These are phyloP conservation scores for Nyctibius grandis DNA, from an alignment of 2,797 vertebrate genomes.

Conservation along the genomic window DNA sequence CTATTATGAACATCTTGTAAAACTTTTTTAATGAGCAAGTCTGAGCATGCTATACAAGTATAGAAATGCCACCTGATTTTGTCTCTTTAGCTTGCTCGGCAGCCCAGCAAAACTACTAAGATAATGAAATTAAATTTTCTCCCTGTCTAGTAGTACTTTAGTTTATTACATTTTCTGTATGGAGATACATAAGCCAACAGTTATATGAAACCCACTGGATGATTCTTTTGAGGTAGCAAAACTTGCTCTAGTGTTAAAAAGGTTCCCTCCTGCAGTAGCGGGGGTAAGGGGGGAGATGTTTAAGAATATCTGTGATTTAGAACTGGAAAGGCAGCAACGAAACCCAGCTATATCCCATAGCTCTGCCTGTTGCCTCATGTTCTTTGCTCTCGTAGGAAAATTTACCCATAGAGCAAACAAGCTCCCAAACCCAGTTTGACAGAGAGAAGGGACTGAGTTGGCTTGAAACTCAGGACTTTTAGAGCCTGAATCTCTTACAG, in stretches of 20 bases:
- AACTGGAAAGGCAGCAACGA: neutral
- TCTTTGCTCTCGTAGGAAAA: neutral
- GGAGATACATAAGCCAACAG: neutral
- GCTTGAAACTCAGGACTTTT: neutral
- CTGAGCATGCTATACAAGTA: neutral
- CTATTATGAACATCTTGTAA: neutral
- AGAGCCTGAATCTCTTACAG: neutral
- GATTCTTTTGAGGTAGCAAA: neutral
- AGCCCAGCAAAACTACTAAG: neutral
- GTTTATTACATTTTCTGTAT: neutral
- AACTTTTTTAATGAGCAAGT: neutral
- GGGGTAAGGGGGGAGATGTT: neutral
- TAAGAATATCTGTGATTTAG: neutral
- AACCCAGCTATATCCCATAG: neutral
- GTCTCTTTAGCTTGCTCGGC: neutral
- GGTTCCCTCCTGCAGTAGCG: neutral
- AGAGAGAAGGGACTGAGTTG: neutral
- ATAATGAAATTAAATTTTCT: neutral
- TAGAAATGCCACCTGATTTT: neutral
- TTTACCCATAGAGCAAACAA: neutral
- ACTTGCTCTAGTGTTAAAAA: neutral
- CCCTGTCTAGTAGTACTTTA: neutral
- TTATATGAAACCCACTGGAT: neutral
- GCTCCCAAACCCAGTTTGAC: neutral
- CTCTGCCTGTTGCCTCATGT: neutral